Evolutionary conservation across 2,113 vertebrate species (phyloP).

Genomic region (Hydrolagus affinis): DNA sequence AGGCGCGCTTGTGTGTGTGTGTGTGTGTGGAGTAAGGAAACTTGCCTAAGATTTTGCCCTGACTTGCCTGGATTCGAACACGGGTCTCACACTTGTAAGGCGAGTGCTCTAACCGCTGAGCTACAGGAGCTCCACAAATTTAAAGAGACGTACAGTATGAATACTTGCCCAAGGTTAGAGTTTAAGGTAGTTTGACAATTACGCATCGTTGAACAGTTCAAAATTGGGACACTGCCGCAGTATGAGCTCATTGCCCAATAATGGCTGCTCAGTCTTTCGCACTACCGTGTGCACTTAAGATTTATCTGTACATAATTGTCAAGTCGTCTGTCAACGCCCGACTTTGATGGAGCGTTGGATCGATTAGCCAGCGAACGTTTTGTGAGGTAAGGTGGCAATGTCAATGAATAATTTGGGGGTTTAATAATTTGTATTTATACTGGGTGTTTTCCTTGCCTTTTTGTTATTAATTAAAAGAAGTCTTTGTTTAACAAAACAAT

Average conservation of each 20-base stretch:
- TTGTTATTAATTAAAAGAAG: no score
- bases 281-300: background rate
- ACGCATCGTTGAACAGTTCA: background rate
- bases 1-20: no score
- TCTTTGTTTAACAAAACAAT: no score
- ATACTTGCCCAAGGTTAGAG: background rate
- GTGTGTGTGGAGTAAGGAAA: no score
- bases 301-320: background rate
- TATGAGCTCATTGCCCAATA: background rate
- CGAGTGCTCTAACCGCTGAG: no score
- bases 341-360: background rate
- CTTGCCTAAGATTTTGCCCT: no score
- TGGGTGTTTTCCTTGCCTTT: background rate
- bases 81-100: no score
- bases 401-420: background rate
- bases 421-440: background rate
- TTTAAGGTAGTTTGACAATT: background rate
- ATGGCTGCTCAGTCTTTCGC: background rate
- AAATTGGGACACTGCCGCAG: background rate
- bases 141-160: background rate
- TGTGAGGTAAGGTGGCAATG: no score
- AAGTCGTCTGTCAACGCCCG: background rate
- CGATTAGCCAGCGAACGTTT: background rate
- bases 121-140: no score
- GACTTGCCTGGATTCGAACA: no score